Base-by-base conservation (phyloP, 1,140 invertebrate genomes). In the Holotrichia oblita region DNA sequence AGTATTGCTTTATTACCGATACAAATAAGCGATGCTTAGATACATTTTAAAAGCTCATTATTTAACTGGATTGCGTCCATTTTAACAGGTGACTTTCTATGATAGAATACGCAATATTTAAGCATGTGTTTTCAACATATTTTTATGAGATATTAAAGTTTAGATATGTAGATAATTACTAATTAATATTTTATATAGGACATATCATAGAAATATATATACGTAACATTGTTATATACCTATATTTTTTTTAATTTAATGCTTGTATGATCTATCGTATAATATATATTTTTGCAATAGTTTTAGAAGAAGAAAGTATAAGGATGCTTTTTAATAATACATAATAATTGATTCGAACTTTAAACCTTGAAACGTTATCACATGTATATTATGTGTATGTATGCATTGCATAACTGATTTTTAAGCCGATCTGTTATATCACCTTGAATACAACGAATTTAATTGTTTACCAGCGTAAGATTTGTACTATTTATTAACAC, bases 401-500 rank as follows among this genome's bases (percentile, higher is more conserved):
- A 34, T 34, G 27, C 3, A 69, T 69, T 69, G 22, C 27, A 69
- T 69, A 69, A 69, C 22, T 69, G 20, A 17, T 14, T 69, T 17
- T 17, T 69, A 69, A 27, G 9, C 61, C 8, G 61, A 69, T 69
- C 8, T 69, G 27, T 22, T 17, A 34, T 34, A 69, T 69, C 61
- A 69, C 61, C 61, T 69, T 69, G 61, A 22, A 22, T 69, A 69
- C 12, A 27, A 22, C 61, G 20, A 69, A 69, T 27, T 69, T 69
- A 69, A 69, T 69, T 69, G 61, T 69, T 69, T 69, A 69, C 61
- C 22, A 14, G 27, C 8, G 22, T 69, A 14, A 69, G 12, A 69
- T 69, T 69, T 69, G 27, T 69, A 69, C 20, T 69, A 69, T 69
- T 69, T 24, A 69, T 69, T 69, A 69, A 69, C 61, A 69, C 61